phyloP scores from a whole-genome alignment of 1,140 invertebrate species.

The Hypothenemus hampei region DNA sequence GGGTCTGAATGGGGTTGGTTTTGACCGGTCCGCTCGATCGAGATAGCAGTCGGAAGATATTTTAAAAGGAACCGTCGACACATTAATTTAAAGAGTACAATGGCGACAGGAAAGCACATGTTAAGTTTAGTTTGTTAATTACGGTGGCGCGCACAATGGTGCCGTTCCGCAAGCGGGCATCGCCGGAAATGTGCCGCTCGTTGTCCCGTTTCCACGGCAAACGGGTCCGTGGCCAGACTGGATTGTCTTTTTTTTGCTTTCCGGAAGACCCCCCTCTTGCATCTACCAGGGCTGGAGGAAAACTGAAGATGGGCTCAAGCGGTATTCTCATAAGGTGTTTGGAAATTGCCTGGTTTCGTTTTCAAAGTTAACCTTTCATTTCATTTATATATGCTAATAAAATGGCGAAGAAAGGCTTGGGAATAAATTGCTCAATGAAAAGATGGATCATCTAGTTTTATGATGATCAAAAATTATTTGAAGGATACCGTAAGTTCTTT shows the following conservation, averaged over 20 bases:
- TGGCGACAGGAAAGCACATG: constrained; percentile 48
- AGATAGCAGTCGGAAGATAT: constrained; percentile 41
- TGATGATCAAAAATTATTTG: too few relatives aligned
- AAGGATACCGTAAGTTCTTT: too few relatives aligned
- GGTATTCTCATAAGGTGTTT: too few relatives aligned
- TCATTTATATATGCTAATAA: too few relatives aligned
- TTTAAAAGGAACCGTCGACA: constrained; percentile 45
- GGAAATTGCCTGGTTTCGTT: too few relatives aligned
- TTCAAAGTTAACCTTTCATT: too few relatives aligned
- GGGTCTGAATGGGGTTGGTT: too few relatives aligned
- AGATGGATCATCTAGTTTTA: too few relatives aligned
- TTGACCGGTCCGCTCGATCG: constrained; percentile 41
- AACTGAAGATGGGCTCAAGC: too few relatives aligned
- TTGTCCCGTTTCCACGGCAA: constrained; percentile 39
- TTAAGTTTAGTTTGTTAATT: constrained; percentile 50
- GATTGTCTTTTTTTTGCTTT: constrained; percentile 1
- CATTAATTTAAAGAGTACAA: constrained; percentile 47
- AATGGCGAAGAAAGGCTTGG: too few relatives aligned
- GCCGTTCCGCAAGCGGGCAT: constrained; percentile 39
- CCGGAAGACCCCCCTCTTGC: too few relatives aligned
- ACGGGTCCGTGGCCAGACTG: constrained; percentile 21
- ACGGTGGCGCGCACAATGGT: constrained; percentile 45
- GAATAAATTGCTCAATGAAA: too few relatives aligned
- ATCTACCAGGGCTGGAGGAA: constrained; percentile 28
- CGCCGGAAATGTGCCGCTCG: constrained; percentile 43